phyloP scores from a whole-genome alignment of 2,888 invertebrate species.

The Conomelus anceps region DNA sequence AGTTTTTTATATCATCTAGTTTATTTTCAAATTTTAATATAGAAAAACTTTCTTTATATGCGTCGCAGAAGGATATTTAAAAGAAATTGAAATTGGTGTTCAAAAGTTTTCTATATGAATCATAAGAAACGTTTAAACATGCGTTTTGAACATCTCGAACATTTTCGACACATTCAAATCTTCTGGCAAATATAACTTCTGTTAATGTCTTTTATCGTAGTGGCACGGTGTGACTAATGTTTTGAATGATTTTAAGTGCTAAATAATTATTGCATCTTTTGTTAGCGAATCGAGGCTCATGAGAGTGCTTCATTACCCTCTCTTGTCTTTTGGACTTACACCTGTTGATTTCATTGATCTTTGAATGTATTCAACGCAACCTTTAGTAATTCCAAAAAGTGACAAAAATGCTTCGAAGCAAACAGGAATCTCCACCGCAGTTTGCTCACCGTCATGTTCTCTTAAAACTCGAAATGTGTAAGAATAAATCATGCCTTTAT shows the following conservation, averaged over 20 bases:
- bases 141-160: conserved; percentile 15
- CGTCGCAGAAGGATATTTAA: conserved; percentile 17
- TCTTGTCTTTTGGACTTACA: neutral
- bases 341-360: conserved; percentile 7
- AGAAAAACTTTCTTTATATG: conserved; percentile 3
- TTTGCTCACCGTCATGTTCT: neutral
- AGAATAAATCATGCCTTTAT: neutral
- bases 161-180: conserved; percentile 11
- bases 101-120: conserved; percentile 20
- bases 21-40: conserved; percentile 12
- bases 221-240: neutral
- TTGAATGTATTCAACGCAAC: conserved; percentile 4
- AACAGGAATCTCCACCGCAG: neutral
- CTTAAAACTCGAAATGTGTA: neutral
- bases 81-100: conserved; percentile 18
- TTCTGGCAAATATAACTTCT: conserved; percentile 19
- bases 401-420: conserved; percentile 8
- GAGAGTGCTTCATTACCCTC: neutral
- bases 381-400: conserved; percentile 16
- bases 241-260: conserved; percentile 16
- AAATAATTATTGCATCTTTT: neutral
- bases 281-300: neutral
- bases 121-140: conserved; percentile 10
- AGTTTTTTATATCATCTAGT: conserved; percentile 9
- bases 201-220: conserved; percentile 5